Conservation (phyloP, 1,140 invertebrate species). For the Drosophila repleta region DNA sequence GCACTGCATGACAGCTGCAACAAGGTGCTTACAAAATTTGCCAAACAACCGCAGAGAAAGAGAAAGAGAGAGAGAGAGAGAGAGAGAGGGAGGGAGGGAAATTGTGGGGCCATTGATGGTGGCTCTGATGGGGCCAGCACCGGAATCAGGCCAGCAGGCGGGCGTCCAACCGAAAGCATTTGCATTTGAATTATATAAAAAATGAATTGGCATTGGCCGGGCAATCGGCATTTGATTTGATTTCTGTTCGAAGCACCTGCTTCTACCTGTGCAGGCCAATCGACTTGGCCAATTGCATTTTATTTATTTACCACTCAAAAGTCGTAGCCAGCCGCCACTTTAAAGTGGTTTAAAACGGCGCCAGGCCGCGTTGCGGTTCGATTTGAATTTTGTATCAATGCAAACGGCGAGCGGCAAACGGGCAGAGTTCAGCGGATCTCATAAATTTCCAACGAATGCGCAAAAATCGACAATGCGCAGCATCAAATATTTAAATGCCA, state of each 20-base stretch:
- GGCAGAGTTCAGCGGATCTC: background rate
- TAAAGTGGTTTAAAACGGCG: slow-evolving; percentile 41
- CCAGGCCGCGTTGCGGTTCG: background rate
- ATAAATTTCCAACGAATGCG: slow-evolving; percentile 7
- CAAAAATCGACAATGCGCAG: slow-evolving; percentile 3
- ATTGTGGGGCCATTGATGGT: slow-evolving; percentile 42
- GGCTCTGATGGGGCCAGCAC: too few species aligned
- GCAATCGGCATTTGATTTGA: slow-evolving; percentile 60
- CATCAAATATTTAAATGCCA: slow-evolving; percentile 43
- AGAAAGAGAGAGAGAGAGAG: background rate
- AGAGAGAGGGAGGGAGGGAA: background rate
- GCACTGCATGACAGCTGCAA: slow-evolving; percentile 40
- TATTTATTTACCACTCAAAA: slow-evolving; percentile 39
- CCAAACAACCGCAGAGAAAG: slow-evolving; percentile 36
- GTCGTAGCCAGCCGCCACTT: slow-evolving; percentile 17
- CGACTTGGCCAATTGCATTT: slow-evolving; percentile 51
- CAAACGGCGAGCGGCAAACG: slow-evolving; percentile 4
- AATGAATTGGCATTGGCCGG: slow-evolving; percentile 62
- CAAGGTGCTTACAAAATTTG: slow-evolving; percentile 77
- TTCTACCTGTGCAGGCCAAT: slow-evolving; percentile 31
- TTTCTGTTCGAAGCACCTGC: slow-evolving; percentile 23
- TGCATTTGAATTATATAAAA: slow-evolving; percentile 75
- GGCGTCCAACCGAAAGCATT: slow-evolving; percentile 45
- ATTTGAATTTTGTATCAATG: slow-evolving; percentile 38
- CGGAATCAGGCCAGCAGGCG: slow-evolving; percentile 24